Base-by-base conservation (phyloP, 2,113 vertebrate genomes). In the Gracilinanus agilis region DNA sequence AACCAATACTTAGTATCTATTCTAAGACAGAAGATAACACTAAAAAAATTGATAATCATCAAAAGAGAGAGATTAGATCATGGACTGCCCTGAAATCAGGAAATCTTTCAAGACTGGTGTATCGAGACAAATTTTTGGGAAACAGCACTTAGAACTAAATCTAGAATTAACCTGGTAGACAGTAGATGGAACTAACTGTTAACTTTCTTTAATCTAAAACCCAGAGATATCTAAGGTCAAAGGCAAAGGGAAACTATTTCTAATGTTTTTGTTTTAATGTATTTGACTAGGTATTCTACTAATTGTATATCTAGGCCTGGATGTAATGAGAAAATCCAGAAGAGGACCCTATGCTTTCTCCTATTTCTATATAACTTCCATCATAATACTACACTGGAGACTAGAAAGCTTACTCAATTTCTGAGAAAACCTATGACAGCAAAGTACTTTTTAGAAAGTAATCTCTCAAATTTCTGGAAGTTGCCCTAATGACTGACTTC, bases 401-500 rank as follows among this genome's bases (percentile, higher is more conserved):
- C 21, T 8, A 75, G 34, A 75, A 75, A 75, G 1, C 67, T 75
- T n/a, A 75, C 67, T 75, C 67, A 21, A 75, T 75, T 75, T 40
- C 13, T 16, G n/a, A 75, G 16, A 75, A 75, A 75, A 75, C 13
- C 13, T 75, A 75, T 40, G 19, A 75, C 34, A 75, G 29, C 16
- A n/a, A 40, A 75, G 13, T n/a, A n/a, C 11, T 34, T 75, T 75
- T n/a, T 40, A 75, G 4, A 40, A 75, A n/a, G 19, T 29, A 40
- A 0, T 75, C 61, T 75, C 13, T 75, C 1, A n/a, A 5, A 75
- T 75, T 75, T 75, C 67, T n/a, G n/a, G 34, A 75, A 75, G 16
- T 75, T 75, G 91, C 4, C 56, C 93, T 92, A 89, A 83, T 91
- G 92, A 90, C 92, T 97, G 92, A 97, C 90, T 89, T 96, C 94